phyloP scores from a whole-genome alignment of 2,113 vertebrate genomes.

The Riparia riparia region DNA sequence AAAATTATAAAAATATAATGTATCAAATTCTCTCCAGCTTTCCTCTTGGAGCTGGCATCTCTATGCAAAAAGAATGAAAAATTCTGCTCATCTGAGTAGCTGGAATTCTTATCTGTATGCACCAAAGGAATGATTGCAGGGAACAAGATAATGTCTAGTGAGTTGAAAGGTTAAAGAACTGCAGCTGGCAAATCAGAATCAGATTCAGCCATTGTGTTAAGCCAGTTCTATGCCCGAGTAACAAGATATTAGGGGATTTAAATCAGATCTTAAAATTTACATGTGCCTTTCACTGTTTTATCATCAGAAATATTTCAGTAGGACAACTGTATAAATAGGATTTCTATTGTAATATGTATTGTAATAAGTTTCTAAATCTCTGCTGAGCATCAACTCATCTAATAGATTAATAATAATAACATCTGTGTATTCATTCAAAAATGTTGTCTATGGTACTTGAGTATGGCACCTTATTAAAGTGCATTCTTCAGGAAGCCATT shows the following conservation, averaged over 20 bases:
- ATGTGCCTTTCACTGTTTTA: not conserved
- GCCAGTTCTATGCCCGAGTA: not conserved
- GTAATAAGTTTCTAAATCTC: not conserved
- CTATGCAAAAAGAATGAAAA: not conserved
- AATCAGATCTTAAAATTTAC: not conserved
- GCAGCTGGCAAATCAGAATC: not conserved
- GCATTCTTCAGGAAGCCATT: not conserved
- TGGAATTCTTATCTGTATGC: not conserved
- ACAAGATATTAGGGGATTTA: not conserved
- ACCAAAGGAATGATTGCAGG: not conserved
- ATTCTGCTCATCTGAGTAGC: not conserved
- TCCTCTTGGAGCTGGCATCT: not conserved
- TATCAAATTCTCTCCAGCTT: not conserved
- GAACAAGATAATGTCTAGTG: not conserved
- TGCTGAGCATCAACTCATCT: not conserved
- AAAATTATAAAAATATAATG: not conserved
- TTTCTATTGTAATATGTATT: not conserved
- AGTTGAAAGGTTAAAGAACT: slow-evolving; percentile 7
- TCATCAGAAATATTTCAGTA: not conserved
- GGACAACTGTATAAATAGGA: not conserved
- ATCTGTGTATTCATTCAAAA: not conserved
- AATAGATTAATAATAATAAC: not conserved
- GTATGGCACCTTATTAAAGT: not conserved
- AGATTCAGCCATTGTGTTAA: not conserved
- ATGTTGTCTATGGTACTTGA: not conserved